Percentiles rank a stretch among this genome's conserved stretches.
Evolutionary conservation across 2,888 invertebrate genomes (phyloP).

Genomic region (Tachina fera): DNA sequence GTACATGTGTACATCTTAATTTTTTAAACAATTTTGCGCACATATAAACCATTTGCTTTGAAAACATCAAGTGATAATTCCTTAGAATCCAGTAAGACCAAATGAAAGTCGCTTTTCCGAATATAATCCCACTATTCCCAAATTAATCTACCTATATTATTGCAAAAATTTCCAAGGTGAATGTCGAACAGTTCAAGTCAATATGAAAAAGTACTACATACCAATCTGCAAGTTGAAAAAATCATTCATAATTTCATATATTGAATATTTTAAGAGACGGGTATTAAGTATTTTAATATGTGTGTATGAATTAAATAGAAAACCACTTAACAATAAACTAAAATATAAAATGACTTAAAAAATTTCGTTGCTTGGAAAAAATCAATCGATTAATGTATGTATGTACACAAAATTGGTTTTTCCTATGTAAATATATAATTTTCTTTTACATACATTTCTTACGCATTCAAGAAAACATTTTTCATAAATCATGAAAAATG

Average conservation of each 20-base stretch:
- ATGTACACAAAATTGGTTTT: slow-evolving; percentile 55
- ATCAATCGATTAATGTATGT: slow-evolving; percentile 26
- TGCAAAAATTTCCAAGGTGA: too few relatives aligned
- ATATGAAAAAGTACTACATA: too few relatives aligned
- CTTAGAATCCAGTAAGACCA: too few relatives aligned
- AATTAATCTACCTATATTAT: too few relatives aligned
- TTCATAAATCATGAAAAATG: slow-evolving; percentile 59
- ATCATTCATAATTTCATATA: background rate
- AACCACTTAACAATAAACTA: slow-evolving; percentile 50
- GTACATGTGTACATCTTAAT: too few relatives aligned
- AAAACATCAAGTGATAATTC: too few relatives aligned
- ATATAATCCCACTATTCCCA: too few relatives aligned
- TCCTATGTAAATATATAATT: slow-evolving; percentile 50
- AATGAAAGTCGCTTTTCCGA: too few relatives aligned
- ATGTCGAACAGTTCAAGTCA: too few relatives aligned
- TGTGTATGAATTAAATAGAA: background rate
- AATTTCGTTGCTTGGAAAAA: slow-evolving; percentile 43
- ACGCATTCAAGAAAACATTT: slow-evolving; percentile 69
- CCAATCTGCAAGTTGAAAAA: background rate
- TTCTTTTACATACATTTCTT: slow-evolving; percentile 59
- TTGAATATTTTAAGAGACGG: background rate
- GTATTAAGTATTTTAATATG: background rate
- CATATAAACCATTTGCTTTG: too few relatives aligned
- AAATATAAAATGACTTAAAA: slow-evolving; percentile 16
- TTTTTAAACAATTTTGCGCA: too few relatives aligned